Conservation (phyloP, 2,113 vertebrate genomes). For the Perca schrenkii region DNA sequence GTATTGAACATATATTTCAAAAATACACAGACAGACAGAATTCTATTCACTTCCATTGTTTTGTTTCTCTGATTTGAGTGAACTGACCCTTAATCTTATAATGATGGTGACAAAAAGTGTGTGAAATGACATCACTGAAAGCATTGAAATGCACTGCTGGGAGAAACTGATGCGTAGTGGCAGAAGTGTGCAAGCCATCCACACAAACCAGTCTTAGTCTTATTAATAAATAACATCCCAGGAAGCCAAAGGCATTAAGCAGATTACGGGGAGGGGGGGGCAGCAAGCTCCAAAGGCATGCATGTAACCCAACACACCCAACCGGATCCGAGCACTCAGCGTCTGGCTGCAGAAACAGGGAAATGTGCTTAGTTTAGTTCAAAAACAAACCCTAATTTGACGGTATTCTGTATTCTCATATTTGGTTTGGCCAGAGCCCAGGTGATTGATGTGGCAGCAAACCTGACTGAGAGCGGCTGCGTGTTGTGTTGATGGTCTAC, state of each 20-base stretch:
- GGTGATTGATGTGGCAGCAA: constrained; percentile 79
- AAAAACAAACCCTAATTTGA: constrained; percentile 71
- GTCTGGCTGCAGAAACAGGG: constrained; percentile 50
- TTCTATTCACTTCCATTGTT: not conserved
- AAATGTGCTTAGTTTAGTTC: constrained; percentile 52
- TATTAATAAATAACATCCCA: constrained; percentile 80
- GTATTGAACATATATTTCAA: not conserved
- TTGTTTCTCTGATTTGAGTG: not conserved
- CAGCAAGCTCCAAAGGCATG: constrained; percentile 27
- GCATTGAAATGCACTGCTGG: not conserved
- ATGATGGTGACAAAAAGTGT: not conserved
- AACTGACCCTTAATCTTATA: not conserved
- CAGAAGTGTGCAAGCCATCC: constrained; percentile 55
- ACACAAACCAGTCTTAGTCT: constrained; percentile 59
- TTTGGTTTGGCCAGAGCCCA: constrained; percentile 76
- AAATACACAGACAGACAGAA: not conserved
- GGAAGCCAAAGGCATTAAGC: constrained; percentile 74
- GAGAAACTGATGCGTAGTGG: constrained; percentile 27
- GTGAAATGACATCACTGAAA: constrained; percentile 43
- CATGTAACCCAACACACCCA: constrained; percentile 65
- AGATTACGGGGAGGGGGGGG: constrained; percentile 58
- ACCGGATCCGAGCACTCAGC: constrained; percentile 44
- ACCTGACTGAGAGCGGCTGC: constrained; percentile 71
- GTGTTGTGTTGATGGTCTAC: constrained; percentile 82
- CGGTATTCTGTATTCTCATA: constrained; percentile 70